Evolutionary conservation across 2,888 invertebrate species (phyloP).

Genomic region (Phragmatobia fuliginosa): DNA sequence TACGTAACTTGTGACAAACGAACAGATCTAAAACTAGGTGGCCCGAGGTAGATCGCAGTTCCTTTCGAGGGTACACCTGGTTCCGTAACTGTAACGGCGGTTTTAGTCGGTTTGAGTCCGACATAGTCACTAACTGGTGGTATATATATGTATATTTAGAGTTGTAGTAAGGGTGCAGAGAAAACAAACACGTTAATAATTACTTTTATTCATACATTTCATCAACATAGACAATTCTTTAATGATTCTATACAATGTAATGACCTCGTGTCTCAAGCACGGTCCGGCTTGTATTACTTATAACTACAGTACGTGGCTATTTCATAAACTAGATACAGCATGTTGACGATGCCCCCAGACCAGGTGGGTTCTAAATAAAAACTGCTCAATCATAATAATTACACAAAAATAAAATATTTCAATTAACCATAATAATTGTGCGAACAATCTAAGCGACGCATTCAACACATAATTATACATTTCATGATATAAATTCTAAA

Average conservation of each 20-base stretch:
- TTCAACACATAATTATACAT: constrained; percentile 63
- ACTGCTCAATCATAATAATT: constrained; percentile 39
- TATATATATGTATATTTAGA: too few species aligned
- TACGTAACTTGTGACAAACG: not conserved
- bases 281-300: constrained; percentile 3
- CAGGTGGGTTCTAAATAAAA: constrained; percentile 41
- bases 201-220: constrained; percentile 70
- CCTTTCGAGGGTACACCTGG: too few species aligned
- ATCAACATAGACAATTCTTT: constrained; percentile 57
- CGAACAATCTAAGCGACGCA: constrained; percentile 60
- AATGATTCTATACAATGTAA: constrained; percentile 40
- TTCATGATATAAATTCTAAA: constrained; percentile 50
- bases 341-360: constrained; percentile 22
- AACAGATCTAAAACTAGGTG: too few species aligned
- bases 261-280: constrained; percentile 28
- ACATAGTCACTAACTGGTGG: too few species aligned
- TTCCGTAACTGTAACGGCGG: too few species aligned
- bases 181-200: constrained; percentile 51
- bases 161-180: too few species aligned
- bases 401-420: constrained; percentile 47
- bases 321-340: constrained; percentile 28
- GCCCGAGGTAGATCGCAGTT: too few species aligned
- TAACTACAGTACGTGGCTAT: constrained; percentile 18
- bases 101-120: too few species aligned
- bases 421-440: constrained; percentile 65